These are phyloP conservation scores for Betta splendens DNA, from an alignment of 2,797 vertebrate genomes.

Conservation along the genomic window DNA sequence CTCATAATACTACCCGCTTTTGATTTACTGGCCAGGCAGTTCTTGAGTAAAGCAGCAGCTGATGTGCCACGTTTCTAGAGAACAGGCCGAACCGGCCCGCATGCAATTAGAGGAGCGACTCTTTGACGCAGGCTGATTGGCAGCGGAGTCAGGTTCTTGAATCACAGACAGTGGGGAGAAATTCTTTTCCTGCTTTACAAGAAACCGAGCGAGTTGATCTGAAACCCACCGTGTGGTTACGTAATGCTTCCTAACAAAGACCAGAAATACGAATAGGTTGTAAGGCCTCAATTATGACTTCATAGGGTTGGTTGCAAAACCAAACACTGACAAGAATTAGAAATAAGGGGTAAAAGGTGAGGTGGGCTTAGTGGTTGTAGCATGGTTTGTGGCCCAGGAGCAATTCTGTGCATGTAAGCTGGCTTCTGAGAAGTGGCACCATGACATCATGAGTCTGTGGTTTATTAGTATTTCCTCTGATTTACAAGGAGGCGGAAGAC, in stretches of 20 bases:
- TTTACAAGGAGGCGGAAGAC: slow-evolving; percentile 29
- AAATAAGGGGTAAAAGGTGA: slow-evolving; percentile 5
- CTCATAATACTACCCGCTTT: slow-evolving; percentile 21
- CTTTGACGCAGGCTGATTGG: slow-evolving; percentile 31
- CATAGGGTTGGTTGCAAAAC: slow-evolving; percentile 34
- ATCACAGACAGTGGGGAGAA: neutral
- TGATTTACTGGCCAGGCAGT: slow-evolving; percentile 1
- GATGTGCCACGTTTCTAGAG: slow-evolving; percentile 36
- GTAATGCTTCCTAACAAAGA: slow-evolving; percentile 59
- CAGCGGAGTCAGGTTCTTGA: slow-evolving; percentile 7
- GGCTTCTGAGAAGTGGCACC: slow-evolving; percentile 46
- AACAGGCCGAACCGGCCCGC: slow-evolving; percentile 30
- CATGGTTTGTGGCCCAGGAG: neutral
- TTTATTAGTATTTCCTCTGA: slow-evolving; percentile 40
- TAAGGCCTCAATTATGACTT: slow-evolving; percentile 25
- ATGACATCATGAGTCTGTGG: slow-evolving; percentile 41
- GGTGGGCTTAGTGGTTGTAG: slow-evolving; percentile 24
- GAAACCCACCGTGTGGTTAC: slow-evolving; percentile 46
- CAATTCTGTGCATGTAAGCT: neutral
- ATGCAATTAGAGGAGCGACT: slow-evolving; percentile 35
- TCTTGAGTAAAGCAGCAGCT: neutral
- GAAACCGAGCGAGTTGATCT: slow-evolving; percentile 45
- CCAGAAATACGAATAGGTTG: slow-evolving; percentile 22
- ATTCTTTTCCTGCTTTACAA: slow-evolving; percentile 39
- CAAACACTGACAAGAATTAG: slow-evolving; percentile 2